Percentiles rank a stretch among this genome's conserved stretches.
These are phyloP conservation scores for Struthidea cinerea DNA, from an alignment of 2,113 vertebrate species.

Conservation along the genomic window DNA sequence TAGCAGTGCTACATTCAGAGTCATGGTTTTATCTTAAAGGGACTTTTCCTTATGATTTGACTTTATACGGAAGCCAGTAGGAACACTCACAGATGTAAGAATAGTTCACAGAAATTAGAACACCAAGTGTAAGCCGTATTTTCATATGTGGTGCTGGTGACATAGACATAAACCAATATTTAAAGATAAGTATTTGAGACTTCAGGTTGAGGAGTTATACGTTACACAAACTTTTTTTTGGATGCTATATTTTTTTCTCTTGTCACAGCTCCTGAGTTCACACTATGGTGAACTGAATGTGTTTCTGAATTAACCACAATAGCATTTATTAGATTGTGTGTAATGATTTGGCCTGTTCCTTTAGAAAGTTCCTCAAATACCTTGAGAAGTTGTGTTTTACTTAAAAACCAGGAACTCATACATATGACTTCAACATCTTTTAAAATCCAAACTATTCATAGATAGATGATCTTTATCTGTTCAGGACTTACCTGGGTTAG, in stretches of 20 bases:
- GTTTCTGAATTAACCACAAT: not conserved
- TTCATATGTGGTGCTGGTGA: not conserved
- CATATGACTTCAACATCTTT: not conserved
- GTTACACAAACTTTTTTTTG: not conserved
- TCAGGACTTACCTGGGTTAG: not conserved
- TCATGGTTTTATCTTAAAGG: not conserved
- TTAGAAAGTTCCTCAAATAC: not conserved
- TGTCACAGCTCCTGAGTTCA: not conserved
- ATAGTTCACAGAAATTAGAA: not conserved
- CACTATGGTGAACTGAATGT: not conserved
- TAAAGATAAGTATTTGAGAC: not conserved
- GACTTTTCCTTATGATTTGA: not conserved
- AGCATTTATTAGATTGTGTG: not conserved
- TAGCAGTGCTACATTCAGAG: not conserved
- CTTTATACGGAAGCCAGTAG: not conserved
- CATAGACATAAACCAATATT: not conserved
- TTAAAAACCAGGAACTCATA: not conserved
- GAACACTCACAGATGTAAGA: not conserved
- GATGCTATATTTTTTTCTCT: not conserved
- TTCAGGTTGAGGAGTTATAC: not conserved
- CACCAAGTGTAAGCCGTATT: not conserved
- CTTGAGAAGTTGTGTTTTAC: not conserved
- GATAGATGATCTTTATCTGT: not conserved
- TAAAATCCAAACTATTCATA: not conserved
- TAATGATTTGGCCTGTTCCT: not conserved